Evolutionary conservation across 2,113 vertebrate genomes (phyloP).

Genomic region (Centropus unirufus): DNA sequence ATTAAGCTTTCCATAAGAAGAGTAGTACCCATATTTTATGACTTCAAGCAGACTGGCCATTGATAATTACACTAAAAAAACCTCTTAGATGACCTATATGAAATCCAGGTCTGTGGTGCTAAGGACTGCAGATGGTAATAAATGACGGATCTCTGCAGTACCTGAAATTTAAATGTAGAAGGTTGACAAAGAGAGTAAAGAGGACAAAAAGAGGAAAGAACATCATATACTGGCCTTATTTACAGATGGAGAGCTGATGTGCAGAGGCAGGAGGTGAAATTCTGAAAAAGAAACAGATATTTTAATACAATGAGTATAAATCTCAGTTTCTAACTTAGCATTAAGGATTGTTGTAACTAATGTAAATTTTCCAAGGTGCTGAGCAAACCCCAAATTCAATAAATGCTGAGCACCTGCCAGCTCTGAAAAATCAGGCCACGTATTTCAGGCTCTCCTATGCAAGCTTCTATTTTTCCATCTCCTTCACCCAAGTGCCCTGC

Average conservation of each 20-base stretch:
- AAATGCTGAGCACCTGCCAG: neutral
- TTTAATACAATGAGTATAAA: neutral
- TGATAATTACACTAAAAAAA: neutral
- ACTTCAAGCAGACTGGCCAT: slow-evolving; percentile 5
- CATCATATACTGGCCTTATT: neutral
- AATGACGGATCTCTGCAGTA: neutral
- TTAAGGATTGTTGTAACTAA: neutral
- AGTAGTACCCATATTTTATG: neutral
- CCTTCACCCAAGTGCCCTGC: neutral
- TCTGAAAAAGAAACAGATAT: neutral
- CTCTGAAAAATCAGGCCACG: neutral
- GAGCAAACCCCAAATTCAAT: neutral
- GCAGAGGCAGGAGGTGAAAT: neutral
- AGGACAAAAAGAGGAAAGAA: neutral
- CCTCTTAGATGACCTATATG: neutral
- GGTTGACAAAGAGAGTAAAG: neutral
- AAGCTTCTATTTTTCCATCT: neutral
- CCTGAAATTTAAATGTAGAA: neutral
- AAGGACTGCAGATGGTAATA: too few species aligned
- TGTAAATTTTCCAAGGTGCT: neutral
- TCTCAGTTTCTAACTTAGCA: neutral
- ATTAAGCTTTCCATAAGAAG: slow-evolving; percentile 3
- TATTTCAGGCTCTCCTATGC: neutral
- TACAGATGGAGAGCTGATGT: neutral
- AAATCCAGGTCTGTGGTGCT: neutral